Evolutionary conservation across 2,888 invertebrate species (phyloP).

Genomic region (Acanthopleura granulata): DNA sequence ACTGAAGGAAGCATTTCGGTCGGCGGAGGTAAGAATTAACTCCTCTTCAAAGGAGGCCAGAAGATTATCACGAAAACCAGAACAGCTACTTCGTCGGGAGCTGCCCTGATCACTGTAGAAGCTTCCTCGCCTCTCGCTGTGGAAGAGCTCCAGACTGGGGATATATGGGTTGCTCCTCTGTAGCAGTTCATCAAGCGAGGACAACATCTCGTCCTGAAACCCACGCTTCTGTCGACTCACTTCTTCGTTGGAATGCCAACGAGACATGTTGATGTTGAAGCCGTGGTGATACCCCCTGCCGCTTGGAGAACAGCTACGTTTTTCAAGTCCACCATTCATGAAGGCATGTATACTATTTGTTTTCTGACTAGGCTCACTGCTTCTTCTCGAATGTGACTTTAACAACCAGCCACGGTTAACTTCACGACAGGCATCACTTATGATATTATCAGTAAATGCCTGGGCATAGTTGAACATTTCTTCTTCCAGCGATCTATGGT

Average conservation of each 20-base stretch:
- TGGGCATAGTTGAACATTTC: conserved; percentile 13
- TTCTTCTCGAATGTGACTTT: conserved; percentile 42
- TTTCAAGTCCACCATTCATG: not conserved
- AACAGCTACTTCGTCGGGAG: conserved; percentile 53
- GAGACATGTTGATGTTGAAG: not conserved
- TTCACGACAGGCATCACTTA: conserved; percentile 9
- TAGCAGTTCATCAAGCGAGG: conserved; percentile 7
- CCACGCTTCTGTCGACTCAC: not conserved
- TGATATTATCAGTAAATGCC: conserved; percentile 4
- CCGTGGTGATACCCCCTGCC: not conserved
- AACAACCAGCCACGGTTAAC: conserved; percentile 3
- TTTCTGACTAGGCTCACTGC: conserved; percentile 57
- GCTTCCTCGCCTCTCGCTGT: conserved; percentile 29
- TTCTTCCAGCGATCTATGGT: not conserved
- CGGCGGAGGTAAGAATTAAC: conserved; percentile 41
- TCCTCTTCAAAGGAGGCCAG: conserved; percentile 58
- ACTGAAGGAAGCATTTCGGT: conserved; percentile 12
- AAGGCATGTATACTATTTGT: conserved; percentile 10
- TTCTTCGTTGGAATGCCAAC: conserved; percentile 12
- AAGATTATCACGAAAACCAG: conserved; percentile 50
- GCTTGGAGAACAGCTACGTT: not conserved
- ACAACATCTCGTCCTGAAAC: not conserved
- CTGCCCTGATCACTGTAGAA: conserved; percentile 43
- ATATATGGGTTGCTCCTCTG: conserved; percentile 14
- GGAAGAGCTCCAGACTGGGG: conserved; percentile 32